These are phyloP conservation scores for Euzophera pinguis DNA, from an alignment of 2,888 invertebrate species.

Conservation along the genomic window DNA sequence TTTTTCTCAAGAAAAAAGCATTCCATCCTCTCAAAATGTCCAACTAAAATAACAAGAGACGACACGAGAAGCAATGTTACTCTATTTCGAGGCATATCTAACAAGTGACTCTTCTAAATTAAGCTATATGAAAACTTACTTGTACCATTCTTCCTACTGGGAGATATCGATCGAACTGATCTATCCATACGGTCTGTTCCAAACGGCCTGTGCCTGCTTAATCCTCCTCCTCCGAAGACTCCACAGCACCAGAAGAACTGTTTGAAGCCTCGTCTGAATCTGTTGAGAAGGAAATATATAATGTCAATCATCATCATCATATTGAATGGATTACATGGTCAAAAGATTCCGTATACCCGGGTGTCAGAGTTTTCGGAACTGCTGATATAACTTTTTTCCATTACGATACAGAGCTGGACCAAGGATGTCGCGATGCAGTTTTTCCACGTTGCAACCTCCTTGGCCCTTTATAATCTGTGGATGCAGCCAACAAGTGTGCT, in stretches of 20 bases:
- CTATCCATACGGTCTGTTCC: slow-evolving; percentile 89
- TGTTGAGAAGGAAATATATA: too few relatives aligned
- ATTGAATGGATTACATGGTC: too few relatives aligned
- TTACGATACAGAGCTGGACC: too few relatives aligned
- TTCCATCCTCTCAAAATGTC: background rate
- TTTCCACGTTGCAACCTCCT: too few relatives aligned
- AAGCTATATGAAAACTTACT: slow-evolving; percentile 45
- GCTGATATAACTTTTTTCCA: too few relatives aligned
- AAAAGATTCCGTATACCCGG: too few relatives aligned
- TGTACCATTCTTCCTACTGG: slow-evolving; percentile 71
- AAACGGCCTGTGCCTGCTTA: slow-evolving; percentile 86
- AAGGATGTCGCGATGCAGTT: too few relatives aligned
- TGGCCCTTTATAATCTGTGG: too few relatives aligned
- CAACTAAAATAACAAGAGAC: background rate
- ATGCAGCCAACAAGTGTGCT: too few relatives aligned
- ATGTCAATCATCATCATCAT: too few relatives aligned
- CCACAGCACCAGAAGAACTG: slow-evolving; percentile 95
- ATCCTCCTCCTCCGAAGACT: slow-evolving; percentile 82
- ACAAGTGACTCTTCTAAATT: background rate
- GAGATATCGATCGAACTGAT: slow-evolving; percentile 86
- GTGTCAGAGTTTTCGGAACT: too few relatives aligned
- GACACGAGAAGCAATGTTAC: slow-evolving; percentile 2
- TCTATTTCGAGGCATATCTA: background rate
- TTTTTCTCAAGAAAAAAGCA: too few relatives aligned
- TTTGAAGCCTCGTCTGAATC: slow-evolving; percentile 95